phyloP scores from a whole-genome alignment of 2,113 vertebrate genomes.

The Zosterops hypoxanthus region DNA sequence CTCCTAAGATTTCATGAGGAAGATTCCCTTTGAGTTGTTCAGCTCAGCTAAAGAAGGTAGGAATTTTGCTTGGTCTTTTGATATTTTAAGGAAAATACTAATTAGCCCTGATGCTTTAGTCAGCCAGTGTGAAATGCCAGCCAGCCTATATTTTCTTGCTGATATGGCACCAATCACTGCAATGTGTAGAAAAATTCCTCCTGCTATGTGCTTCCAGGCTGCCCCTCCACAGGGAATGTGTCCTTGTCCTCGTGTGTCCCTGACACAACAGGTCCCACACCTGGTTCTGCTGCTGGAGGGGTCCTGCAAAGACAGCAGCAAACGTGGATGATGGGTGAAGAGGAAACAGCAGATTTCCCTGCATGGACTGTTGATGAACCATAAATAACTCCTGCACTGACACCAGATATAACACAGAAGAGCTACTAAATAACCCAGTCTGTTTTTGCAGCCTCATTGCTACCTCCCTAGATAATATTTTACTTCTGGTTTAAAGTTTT shows the following conservation, averaged over 20 bases:
- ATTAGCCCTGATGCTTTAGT: not conserved
- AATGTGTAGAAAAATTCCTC: not conserved
- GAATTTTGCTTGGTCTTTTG: not conserved
- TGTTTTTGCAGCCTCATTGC: not conserved
- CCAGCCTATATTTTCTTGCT: not conserved
- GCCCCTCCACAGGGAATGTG: not conserved
- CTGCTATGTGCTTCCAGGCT: not conserved
- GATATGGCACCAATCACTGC: not conserved
- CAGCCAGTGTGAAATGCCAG: not conserved
- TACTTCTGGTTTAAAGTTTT: slow-evolving; percentile 23
- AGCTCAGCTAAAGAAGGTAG: not conserved
- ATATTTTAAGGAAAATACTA: not conserved
- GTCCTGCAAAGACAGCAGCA: not conserved
- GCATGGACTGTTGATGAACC: not conserved
- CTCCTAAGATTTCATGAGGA: not conserved
- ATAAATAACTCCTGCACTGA: not conserved
- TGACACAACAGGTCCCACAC: not conserved
- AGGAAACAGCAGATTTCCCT: not conserved
- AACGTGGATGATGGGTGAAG: not conserved
- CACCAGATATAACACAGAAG: not conserved
- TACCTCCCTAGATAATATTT: slow-evolving; percentile 35
- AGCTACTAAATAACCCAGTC: slow-evolving; percentile 36
- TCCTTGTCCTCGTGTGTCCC: not conserved
- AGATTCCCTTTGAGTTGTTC: not conserved
- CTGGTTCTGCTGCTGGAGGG: not conserved